A percentile compares a stretch with the other conserved stretches of the same genome.
Conservation (phyloP, 2,113 vertebrate species). For the Coturnix japonica region DNA sequence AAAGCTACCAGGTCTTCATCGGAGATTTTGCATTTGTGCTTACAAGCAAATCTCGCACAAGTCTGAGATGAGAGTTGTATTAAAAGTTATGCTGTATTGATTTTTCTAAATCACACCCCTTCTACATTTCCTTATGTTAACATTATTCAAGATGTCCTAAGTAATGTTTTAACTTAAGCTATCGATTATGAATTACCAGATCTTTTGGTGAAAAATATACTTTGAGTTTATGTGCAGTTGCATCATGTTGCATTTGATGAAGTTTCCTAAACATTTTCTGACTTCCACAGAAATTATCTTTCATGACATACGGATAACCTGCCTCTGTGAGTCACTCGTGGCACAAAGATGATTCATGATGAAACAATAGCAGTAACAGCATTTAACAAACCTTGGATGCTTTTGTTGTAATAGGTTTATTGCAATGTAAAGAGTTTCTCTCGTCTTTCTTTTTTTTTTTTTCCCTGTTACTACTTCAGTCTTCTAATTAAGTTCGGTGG, state of each 20-base stretch:
- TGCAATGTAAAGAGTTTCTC: conserved; percentile 66
- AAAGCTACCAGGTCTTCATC: fast-evolving
- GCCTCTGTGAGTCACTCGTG: conserved; percentile 75
- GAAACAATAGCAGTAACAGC: conserved; percentile 74
- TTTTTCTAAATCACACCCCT: not conserved
- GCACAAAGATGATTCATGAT: conserved; percentile 76
- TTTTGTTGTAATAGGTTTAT: conserved; percentile 61
- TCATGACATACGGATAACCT: not conserved
- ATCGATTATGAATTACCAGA: not conserved
- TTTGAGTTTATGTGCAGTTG: not conserved
- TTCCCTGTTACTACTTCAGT: not conserved
- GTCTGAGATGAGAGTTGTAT: not conserved
- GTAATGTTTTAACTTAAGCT: not conserved
- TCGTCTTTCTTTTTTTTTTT: not conserved
- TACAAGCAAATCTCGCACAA: fast-evolving
- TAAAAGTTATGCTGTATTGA: not conserved
- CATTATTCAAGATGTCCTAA: not conserved
- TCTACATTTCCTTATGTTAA: not conserved
- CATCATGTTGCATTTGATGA: fast-evolving
- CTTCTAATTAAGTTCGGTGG: not conserved
- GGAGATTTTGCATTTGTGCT: not conserved
- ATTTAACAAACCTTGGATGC: conserved; percentile 78
- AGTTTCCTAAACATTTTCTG: not conserved
- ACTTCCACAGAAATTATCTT: not conserved
- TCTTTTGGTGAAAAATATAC: not conserved